phyloP scores from a whole-genome alignment of 2,797 vertebrate genomes.

The Discoglossus pictus region DNA sequence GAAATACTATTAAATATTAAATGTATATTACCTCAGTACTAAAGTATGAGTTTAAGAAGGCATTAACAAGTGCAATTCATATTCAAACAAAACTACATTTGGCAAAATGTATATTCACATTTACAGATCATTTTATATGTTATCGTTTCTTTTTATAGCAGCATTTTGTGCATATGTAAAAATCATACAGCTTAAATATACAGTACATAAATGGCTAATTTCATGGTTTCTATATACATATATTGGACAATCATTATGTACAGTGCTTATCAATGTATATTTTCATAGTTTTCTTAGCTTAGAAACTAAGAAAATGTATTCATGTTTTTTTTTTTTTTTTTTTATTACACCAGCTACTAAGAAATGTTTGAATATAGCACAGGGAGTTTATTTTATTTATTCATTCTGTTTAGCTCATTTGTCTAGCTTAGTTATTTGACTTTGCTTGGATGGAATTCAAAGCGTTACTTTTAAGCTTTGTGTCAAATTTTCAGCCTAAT shows the following conservation, averaged over 20 bases:
- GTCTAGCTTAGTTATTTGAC: slow-evolving; percentile 53
- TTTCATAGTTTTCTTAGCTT: slow-evolving; percentile 25
- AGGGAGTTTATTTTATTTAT: slow-evolving; percentile 59
- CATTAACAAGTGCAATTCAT: slow-evolving; percentile 68
- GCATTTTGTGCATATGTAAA: too few species aligned
- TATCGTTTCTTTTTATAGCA: too few species aligned
- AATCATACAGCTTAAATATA: neutral
- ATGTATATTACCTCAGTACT: slow-evolving; percentile 70
- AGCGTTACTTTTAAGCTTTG: slow-evolving; percentile 61
- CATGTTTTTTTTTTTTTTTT: slow-evolving; percentile 51
- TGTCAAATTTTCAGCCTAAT: slow-evolving; percentile 62
- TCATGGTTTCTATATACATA: slow-evolving; percentile 9
- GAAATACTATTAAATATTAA: slow-evolving; percentile 64
- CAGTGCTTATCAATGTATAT: slow-evolving; percentile 14
- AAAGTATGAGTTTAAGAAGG: slow-evolving; percentile 63
- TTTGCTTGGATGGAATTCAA: slow-evolving; percentile 61
- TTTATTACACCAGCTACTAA: slow-evolving; percentile 50
- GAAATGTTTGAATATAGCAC: slow-evolving; percentile 52
- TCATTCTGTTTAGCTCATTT: slow-evolving; percentile 52
- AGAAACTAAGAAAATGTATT: slow-evolving; percentile 54
- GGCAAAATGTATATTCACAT: too few species aligned
- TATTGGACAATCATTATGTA: slow-evolving; percentile 40
- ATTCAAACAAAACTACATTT: slow-evolving; percentile 60
- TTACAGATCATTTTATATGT: too few species aligned
- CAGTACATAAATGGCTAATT: neutral